Evolutionary conservation across 2,113 vertebrate genomes (phyloP).

Genomic region (Egretta garzetta): DNA sequence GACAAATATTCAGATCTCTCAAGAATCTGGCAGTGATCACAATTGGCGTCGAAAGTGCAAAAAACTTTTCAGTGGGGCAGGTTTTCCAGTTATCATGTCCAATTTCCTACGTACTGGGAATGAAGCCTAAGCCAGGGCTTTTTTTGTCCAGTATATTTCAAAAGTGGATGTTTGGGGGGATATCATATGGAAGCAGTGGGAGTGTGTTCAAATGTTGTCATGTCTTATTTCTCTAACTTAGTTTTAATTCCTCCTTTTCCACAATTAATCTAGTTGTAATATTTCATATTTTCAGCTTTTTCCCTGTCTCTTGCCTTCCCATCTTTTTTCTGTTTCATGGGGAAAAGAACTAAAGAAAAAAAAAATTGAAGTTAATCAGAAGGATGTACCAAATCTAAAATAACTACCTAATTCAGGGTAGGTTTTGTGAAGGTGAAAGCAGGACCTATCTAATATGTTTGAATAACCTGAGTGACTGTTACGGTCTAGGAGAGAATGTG

Average conservation of each 20-base stretch:
- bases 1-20: not conserved
- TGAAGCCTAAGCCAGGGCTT: not conserved
- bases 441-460: not conserved
- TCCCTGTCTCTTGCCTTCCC: not conserved
- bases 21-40: not conserved
- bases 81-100: not conserved
- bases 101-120: not conserved
- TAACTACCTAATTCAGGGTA: not conserved
- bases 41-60: not conserved
- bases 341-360: not conserved
- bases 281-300: not conserved
- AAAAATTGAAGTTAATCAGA: not conserved
- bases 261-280: not conserved
- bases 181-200: not conserved
- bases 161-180: not conserved
- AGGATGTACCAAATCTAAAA: not conserved
- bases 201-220: not conserved
- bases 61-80: not conserved
- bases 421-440: not conserved
- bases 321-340: not conserved
- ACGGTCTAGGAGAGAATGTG: not conserved
- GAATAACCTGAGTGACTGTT: not conserved
- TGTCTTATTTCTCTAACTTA: not conserved
- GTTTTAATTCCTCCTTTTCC: not conserved
- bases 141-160: not conserved